A percentile compares a stretch with the other conserved stretches of the same genome.
These are phyloP conservation scores for Lasioglossum baleicum DNA, from an alignment of 1,140 invertebrate genomes.

Conservation along the genomic window DNA sequence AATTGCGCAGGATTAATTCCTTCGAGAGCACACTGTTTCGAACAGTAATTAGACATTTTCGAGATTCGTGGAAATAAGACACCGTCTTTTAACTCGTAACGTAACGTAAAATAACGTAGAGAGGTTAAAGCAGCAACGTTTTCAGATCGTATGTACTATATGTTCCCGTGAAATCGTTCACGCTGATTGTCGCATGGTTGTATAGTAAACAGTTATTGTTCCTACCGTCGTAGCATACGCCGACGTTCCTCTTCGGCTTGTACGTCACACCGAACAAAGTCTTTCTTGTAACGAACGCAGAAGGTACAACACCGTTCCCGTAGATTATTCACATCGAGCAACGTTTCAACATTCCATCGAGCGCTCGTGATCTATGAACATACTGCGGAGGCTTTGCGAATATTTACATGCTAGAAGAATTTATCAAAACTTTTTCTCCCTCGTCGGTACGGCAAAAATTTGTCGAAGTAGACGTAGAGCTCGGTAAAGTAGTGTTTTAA, in stretches of 20 bases:
- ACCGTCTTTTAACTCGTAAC: no score
- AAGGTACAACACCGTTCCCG: constrained; percentile 43
- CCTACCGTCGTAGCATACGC: constrained; percentile 18
- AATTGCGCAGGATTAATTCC: not conserved
- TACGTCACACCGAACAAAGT: constrained; percentile 16
- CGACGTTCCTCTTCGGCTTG: constrained; percentile 7
- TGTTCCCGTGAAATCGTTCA: constrained; percentile 14
- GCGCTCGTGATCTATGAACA: no score
- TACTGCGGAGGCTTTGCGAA: no score
- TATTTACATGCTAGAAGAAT: no score
- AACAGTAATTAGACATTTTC: constrained; percentile 3
- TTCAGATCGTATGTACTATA: constrained; percentile 18
- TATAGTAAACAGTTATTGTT: constrained; percentile 27
- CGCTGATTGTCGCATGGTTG: constrained; percentile 29
- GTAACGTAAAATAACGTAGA: constrained; percentile 4
- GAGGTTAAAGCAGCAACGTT: not conserved
- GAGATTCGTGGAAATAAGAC: constrained; percentile 1
- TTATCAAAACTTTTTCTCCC: no score
- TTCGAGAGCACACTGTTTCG: not conserved
- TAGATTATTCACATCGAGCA: constrained; percentile 15
- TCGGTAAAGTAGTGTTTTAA: no score
- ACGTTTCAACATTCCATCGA: not conserved
- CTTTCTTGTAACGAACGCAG: constrained; percentile 26
- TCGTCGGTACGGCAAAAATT: no score
- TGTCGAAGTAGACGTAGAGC: no score